Evolutionary conservation across 2,888 invertebrate genomes (phyloP).

Genomic region (Cepaea hortensis): DNA sequence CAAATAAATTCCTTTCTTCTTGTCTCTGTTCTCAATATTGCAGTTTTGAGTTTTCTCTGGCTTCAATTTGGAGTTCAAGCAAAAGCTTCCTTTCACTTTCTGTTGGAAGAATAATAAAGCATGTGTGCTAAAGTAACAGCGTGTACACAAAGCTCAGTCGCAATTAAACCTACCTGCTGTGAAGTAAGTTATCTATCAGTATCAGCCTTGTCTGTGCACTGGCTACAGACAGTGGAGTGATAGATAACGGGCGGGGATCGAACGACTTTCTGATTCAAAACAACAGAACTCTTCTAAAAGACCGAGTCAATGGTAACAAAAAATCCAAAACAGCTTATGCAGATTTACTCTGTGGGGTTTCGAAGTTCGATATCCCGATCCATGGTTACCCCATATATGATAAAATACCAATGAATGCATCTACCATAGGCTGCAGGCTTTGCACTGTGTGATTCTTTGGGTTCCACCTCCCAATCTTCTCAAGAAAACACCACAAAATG

Average conservation of each 20-base stretch:
- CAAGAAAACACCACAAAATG: conserved; percentile 39
- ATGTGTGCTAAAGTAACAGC: no score
- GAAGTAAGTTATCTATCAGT: neutral
- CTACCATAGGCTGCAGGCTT: neutral
- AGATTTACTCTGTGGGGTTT: neutral
- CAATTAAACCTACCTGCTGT: neutral
- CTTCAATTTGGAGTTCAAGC: no score
- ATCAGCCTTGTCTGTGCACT: neutral
- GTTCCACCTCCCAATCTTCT: neutral
- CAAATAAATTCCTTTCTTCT: no score
- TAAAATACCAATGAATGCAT: neutral
- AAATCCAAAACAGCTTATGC: neutral
- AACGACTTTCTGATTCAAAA: neutral
- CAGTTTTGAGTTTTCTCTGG: no score
- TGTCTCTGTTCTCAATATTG: no score
- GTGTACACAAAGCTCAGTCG: no score
- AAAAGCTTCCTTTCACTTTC: no score
- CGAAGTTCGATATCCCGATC: neutral
- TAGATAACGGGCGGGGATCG: neutral
- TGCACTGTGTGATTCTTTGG: neutral
- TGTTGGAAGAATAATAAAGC: no score
- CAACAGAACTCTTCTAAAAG: no score
- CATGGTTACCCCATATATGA: neutral
- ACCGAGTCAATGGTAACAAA: no score
- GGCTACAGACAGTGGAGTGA: neutral